Percentiles rank a stretch among this genome's conserved stretches.
Evolutionary conservation across 1,140 invertebrate genomes (phyloP).

Genomic region (Agrilus planipennis): DNA sequence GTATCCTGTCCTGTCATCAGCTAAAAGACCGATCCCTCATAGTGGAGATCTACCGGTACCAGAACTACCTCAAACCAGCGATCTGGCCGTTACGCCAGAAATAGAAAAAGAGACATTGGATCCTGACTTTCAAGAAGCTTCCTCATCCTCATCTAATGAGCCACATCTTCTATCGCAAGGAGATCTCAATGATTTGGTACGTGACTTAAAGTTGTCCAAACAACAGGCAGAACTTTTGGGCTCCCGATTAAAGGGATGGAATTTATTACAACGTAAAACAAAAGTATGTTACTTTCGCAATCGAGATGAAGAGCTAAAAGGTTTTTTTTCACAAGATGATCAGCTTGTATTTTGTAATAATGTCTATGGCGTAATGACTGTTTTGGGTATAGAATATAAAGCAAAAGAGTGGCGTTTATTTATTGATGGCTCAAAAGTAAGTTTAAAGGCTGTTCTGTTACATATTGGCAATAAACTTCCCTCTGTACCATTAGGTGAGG

Average conservation of each 20-base stretch:
- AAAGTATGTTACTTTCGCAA: conserved; percentile 6
- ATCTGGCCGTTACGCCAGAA: too few species aligned
- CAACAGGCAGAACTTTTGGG: conserved; percentile 1
- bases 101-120: too few species aligned
- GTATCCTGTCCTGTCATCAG: too few species aligned
- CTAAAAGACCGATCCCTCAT: too few species aligned
- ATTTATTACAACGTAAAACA: conserved; percentile 3
- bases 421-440: conserved; percentile 6
- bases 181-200: conserved; percentile 2
- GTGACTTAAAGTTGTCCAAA: conserved; percentile 4
- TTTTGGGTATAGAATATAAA: neutral
- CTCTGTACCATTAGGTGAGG: too few species aligned
- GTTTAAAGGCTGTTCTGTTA: conserved; percentile 1
- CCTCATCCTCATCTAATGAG: too few species aligned
- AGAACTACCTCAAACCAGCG: too few species aligned
- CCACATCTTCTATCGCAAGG: conserved; percentile 4
- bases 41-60: too few species aligned
- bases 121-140: too few species aligned
- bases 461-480: conserved; percentile 5
- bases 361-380: neutral
- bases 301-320: conserved; percentile 1
- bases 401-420: conserved; percentile 3
- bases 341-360: neutral
- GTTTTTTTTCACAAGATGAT: neutral
- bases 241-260: conserved; percentile 4